Conservation (phyloP, 1,140 invertebrate genomes). For the Ectropis grisescens region DNA sequence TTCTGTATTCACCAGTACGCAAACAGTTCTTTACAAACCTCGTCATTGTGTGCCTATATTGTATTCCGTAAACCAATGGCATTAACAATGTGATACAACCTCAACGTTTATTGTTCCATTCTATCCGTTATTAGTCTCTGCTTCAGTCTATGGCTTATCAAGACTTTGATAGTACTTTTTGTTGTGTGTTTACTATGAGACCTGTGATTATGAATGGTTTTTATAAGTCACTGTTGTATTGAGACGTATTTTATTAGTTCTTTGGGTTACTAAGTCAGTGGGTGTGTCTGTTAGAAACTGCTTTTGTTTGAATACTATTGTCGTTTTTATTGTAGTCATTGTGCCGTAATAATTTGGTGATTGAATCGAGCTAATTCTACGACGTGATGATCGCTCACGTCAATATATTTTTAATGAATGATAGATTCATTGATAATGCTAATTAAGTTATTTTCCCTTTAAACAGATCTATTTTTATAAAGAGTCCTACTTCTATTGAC, state of each 20-base stretch:
- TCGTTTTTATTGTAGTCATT: not conserved
- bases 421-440: no score
- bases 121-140: not conserved
- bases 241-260: slow-evolving; percentile 51
- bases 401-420: not conserved
- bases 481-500: no score
- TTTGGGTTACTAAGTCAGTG: slow-evolving; percentile 42
- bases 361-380: not conserved
- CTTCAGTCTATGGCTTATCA: not conserved
- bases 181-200: slow-evolving; percentile 41
- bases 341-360: no score
- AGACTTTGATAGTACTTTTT: not conserved
- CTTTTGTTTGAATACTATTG: slow-evolving; percentile 22
- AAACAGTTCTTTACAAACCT: slow-evolving; percentile 42
- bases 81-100: slow-evolving; percentile 1
- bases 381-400: not conserved
- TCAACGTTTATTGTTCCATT: slow-evolving; percentile 2
- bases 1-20: slow-evolving; percentile 39
- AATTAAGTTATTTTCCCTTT: no score
- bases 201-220: slow-evolving; percentile 35
- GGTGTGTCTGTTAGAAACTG: slow-evolving; percentile 31
- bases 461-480: no score
- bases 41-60: slow-evolving; percentile 33
- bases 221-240: slow-evolving; percentile 46
- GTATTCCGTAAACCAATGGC: not conserved